A percentile compares a stretch with the other conserved stretches of the same genome.
These are phyloP conservation scores for Lutjanus argentimaculatus DNA, from an alignment of 2,797 vertebrate species.

Conservation along the genomic window DNA sequence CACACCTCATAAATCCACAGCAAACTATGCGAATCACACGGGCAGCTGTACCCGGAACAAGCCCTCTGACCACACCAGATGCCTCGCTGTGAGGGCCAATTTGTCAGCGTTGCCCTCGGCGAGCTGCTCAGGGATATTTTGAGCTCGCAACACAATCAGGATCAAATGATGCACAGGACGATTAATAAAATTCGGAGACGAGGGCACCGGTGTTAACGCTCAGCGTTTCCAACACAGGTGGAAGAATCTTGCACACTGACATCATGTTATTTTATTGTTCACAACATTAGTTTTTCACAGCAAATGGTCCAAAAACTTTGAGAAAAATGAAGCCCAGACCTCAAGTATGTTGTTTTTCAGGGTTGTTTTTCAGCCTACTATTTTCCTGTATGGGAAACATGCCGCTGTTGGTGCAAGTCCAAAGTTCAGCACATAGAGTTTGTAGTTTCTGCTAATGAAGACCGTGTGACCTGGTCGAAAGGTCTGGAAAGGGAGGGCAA, in stretches of 20 bases:
- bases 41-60: constrained; percentile 14
- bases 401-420: too few relatives aligned
- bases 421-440: too few relatives aligned
- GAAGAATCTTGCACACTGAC: not conserved
- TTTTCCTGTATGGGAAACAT: too few relatives aligned
- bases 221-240: not conserved
- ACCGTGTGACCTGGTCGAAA: too few relatives aligned
- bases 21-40: constrained; percentile 5
- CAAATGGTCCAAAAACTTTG: not conserved
- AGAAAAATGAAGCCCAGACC: not conserved
- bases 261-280: not conserved
- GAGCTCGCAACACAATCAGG: not conserved
- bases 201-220: not conserved
- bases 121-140: not conserved
- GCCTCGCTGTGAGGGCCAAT: not conserved
- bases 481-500: too few relatives aligned
- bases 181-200: not conserved
- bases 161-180: not conserved
- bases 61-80: constrained; percentile 19
- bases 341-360: not conserved
- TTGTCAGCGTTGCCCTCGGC: not conserved
- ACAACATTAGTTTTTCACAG: not conserved
- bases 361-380: too few relatives aligned
- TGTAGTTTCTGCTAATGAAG: too few relatives aligned
- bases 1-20: constrained; percentile 55